phyloP scores from a whole-genome alignment of 30 jellyfish, hydroid and myxozoan genomes.

The Turritopsis rubra region DNA sequence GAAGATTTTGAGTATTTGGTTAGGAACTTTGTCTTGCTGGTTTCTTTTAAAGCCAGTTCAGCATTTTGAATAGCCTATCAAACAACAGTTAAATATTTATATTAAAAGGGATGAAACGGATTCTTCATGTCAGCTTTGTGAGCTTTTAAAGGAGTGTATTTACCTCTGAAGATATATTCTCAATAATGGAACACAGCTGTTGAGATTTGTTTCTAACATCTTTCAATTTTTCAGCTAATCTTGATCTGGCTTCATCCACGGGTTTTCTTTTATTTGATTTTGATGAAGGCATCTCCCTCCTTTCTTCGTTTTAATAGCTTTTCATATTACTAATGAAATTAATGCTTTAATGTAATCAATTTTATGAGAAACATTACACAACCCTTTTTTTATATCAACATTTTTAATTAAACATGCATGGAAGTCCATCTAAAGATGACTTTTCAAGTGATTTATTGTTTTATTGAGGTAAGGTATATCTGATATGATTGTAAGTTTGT shows the following conservation, averaged over 20 bases:
- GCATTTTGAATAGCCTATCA: slow-evolving; percentile 19
- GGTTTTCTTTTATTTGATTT: neutral
- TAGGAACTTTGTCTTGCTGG: slow-evolving; percentile 16
- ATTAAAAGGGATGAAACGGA: too few species aligned
- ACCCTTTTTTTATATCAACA: neutral
- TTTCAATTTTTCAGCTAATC: slow-evolving; percentile 16
- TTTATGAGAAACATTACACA: too few species aligned
- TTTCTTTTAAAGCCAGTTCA: neutral
- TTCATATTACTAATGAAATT: too few species aligned
- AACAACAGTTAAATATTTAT: too few species aligned
- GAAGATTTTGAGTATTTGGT: neutral
- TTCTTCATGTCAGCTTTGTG: too few species aligned
- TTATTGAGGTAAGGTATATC: too few species aligned
- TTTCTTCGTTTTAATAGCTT: neutral
- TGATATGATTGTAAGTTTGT: too few species aligned
- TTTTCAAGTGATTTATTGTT: too few species aligned
- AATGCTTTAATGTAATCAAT: too few species aligned
- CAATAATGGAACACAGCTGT: slow-evolving; percentile 2
- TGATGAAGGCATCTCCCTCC: neutral
- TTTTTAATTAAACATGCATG: too few species aligned
- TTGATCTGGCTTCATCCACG: slow-evolving; percentile 21
- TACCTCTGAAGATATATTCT: slow-evolving; percentile 11
- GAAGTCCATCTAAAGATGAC: too few species aligned
- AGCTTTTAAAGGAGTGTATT: neutral
- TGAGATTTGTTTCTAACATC: slow-evolving; percentile 16